Base-by-base conservation (phyloP, 2,113 vertebrate genomes). In the Octodon degus region DNA sequence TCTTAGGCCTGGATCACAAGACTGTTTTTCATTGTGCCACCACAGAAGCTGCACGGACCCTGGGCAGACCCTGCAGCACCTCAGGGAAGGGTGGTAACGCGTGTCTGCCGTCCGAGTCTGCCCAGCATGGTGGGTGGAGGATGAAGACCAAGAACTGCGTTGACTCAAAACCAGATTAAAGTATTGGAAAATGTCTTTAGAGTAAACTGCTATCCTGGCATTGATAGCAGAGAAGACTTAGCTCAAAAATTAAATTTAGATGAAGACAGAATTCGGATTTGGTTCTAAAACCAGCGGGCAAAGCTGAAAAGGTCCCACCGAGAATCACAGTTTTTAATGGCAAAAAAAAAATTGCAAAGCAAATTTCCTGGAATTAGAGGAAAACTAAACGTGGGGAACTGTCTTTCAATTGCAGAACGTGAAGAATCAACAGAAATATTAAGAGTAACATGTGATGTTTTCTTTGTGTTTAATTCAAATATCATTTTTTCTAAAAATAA, bases 231-330 rank as follows among this genome's bases (percentile, higher is more conserved):
- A 98, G 99, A 99, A 98, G 99, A 99, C 37, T 98, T 99, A 97
- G 99, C 99, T 81, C 98, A 22, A 89, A 99, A 99, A 95, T 97
- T 99, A 77, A 98, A 98, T 70, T 98, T 99, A 96, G 99, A 99
- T 86, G 99, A 99, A 98, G 99, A 99, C 98, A 98, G 99, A 95
- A 99, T 99, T 93, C 99, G 99, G 99, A 99, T 99, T 98, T 99
- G 99, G 99, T 99, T 99, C 97, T 99, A 99, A 98, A 99, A 99
- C 98, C 99, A 99, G 3, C 98, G 99, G 53, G 99, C 99, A 89
- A 99, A 99, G 84, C 98, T 99, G 97, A 99, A 99, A 97, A 99
- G 99, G 32, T 99, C 98, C 0, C 99, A 99, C 90, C 97, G 99
- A 97, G 99, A 99, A 97, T 99, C 98, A 67, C 99, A 99, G 94